Evolutionary conservation across 2,888 invertebrate species (phyloP), one percentile per base, ranked within the genome.

Genomic region (Pseudoips prasinana): DNA sequence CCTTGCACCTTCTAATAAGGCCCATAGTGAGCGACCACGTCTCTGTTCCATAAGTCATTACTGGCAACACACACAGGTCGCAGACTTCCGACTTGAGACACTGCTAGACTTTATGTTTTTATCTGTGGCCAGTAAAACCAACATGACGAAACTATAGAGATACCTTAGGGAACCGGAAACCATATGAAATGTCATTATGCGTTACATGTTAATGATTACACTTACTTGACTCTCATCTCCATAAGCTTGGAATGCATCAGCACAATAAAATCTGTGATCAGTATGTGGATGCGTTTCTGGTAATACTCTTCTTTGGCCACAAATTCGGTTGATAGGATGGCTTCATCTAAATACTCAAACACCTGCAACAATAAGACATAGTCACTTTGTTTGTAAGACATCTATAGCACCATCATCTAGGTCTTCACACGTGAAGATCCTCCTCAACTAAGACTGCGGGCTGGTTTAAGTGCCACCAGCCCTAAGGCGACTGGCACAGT

Each of bases 191-290:
- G n/a, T n/a, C n/a, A n/a, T n/a, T n/a, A n/a, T n/a, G n/a, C n/a
- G n/a, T n/a, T n/a, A n/a, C n/a, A n/a, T n/a, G n/a, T n/a, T n/a
- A n/a, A n/a, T n/a, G n/a, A n/a, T n/a, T 14, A 14, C 8, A 71
- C 88, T 78, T 14, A 89, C 89, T 91, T 89, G 68, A 85, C 84
- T 14, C 89, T 73, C 80, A 89, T 86, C 64, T 89, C 89, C 76
- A 87, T 88, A n/a, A 89, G 79, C 26, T 97, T 98, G 27, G 96
- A 91, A 32, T 97, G 98, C 96, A 98, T 96, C 33, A 95, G 91
- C 44, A 95, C 94, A 27, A 98, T 96, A 62, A 98, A 98, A 81
- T 98, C 98, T 0, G 96, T 96, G 31, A 98, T 90, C 5, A 98
- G 86, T 8, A 92, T 90, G 80, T 98, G 98, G 25, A 98, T 84